A percentile compares a stretch with the other conserved stretches of the same genome.
These are phyloP conservation scores for Meloidogyne exigua DNA, from an alignment of 1,140 invertebrate species.

Conservation along the genomic window DNA sequence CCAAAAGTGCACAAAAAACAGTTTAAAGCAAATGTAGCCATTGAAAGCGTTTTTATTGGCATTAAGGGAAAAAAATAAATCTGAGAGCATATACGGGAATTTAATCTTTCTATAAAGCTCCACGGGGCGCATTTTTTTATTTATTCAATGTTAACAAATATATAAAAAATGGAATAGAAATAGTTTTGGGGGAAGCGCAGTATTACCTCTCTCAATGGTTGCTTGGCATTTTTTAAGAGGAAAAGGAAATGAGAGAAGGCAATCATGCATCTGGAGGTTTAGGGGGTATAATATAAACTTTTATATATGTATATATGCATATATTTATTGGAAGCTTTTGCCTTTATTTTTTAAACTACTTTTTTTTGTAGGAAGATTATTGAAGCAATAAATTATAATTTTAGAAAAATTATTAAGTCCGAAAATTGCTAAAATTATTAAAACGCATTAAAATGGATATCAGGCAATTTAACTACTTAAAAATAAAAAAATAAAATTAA, in stretches of 20 bases:
- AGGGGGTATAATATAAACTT: not conserved
- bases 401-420: too few species aligned
- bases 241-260: not conserved
- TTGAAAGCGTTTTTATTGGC: not conserved
- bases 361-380: not conserved
- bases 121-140: not conserved
- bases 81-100: not conserved
- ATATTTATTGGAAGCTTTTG: not conserved
- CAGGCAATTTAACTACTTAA: not conserved
- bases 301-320: not conserved
- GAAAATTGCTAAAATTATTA: too few species aligned
- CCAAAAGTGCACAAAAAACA: not conserved
- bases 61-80: not conserved
- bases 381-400: too few species aligned
- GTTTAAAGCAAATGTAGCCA: not conserved
- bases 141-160: slow-evolving; percentile 1
- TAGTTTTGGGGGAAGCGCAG: not conserved
- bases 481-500: not conserved
- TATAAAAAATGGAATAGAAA: not conserved
- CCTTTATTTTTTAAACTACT: not conserved
- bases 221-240: not conserved
- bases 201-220: not conserved
- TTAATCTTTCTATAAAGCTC: slow-evolving; percentile 2
- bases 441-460: too few species aligned
- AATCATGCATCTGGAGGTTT: not conserved